phyloP scores from a whole-genome alignment of 1,140 invertebrate species.

The Pteromalus puparum region DNA sequence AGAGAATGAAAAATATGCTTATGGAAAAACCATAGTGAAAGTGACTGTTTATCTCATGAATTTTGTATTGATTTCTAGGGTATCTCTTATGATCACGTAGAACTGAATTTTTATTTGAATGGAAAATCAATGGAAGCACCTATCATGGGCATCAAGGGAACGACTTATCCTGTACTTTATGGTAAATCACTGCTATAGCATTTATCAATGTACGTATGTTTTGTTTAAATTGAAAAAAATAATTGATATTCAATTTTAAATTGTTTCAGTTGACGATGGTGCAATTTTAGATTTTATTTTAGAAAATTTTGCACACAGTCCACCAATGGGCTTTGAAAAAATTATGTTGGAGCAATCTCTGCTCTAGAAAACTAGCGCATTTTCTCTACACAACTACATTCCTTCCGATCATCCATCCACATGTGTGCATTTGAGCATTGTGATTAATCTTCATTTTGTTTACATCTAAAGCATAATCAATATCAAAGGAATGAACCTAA shows the following conservation, averaged over 20 bases:
- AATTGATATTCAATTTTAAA: constrained; percentile 53
- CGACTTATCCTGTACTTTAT: constrained; percentile 94
- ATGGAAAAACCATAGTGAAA: constrained; percentile 14
- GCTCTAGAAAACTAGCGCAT: constrained; percentile 80
- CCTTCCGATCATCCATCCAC: constrained; percentile 22
- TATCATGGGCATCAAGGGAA: constrained; percentile 92
- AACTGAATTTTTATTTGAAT: constrained; percentile 97
- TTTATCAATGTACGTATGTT: constrained; percentile 15
- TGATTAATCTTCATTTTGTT: constrained; percentile 43
- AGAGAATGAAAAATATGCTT: constrained; percentile 52
- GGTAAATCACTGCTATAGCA: constrained; percentile 87
- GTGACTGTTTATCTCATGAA: constrained; percentile 33
- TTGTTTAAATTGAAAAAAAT: constrained; percentile 32
- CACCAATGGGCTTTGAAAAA: constrained; percentile 94
- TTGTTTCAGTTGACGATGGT: constrained; percentile 94
- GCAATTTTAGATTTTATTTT: constrained; percentile 97
- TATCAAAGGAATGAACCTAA: constrained; percentile 23
- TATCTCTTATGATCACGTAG: constrained; percentile 96
- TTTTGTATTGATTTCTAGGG: constrained; percentile 78
- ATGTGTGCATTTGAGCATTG: constrained; percentile 26
- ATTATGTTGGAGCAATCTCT: constrained; percentile 98
- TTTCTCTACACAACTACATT: not conserved
- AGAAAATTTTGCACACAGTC: constrained; percentile 89
- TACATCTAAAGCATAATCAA: constrained; percentile 35
- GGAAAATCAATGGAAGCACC: constrained; percentile 90